Evolutionary conservation across 2,797 vertebrate genomes (phyloP).

Genomic region (Trachops cirrhosus): DNA sequence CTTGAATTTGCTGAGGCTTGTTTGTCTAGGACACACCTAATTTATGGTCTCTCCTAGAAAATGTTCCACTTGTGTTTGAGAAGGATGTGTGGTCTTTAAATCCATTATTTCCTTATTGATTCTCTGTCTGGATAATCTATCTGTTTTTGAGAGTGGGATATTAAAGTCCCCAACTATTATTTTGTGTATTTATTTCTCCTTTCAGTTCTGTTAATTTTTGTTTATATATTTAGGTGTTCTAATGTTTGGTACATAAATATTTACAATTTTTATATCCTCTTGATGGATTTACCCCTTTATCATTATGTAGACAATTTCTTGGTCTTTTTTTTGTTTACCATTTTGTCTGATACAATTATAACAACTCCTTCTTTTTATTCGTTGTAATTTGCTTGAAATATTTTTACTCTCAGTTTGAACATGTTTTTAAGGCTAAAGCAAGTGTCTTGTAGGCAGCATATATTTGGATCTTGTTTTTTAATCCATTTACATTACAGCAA

Average conservation of each 20-base stretch:
- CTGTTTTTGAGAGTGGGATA: background rate
- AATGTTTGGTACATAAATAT: too few species aligned
- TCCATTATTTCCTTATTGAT: background rate
- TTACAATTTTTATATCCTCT: too few species aligned
- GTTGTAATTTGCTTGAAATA: background rate
- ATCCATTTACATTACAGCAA: background rate
- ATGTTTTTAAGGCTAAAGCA: background rate
- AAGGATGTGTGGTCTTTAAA: background rate
- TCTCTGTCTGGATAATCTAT: background rate
- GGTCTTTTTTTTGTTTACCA: background rate
- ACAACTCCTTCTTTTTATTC: background rate
- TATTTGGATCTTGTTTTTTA: background rate
- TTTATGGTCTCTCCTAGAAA: too few species aligned
- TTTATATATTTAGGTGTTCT: background rate
- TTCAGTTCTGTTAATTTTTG: background rate
- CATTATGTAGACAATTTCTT: too few species aligned
- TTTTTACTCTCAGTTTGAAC: background rate
- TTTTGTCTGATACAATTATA: background rate
- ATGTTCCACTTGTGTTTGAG: too few species aligned
- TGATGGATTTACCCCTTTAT: too few species aligned
- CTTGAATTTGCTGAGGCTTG: too few species aligned
- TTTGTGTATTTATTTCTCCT: background rate
- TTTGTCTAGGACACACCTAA: too few species aligned
- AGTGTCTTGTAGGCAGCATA: background rate
- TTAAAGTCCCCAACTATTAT: background rate